phyloP scores from a whole-genome alignment of 2,113 vertebrate genomes.

The Coptodon rendalli region DNA sequence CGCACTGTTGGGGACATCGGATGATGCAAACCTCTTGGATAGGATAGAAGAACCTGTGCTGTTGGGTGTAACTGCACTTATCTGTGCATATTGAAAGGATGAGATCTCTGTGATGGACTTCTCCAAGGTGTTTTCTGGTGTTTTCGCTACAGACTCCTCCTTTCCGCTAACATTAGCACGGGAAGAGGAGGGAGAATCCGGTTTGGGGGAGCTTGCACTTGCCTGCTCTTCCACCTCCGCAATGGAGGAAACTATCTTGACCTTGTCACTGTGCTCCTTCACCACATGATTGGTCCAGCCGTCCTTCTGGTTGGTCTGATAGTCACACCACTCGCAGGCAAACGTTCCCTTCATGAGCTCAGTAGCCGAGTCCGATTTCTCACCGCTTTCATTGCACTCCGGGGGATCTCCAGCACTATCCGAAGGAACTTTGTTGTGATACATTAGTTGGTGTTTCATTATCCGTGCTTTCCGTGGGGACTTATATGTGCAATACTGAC shows the following conservation, averaged over 20 bases:
- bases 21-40: constrained; percentile 83
- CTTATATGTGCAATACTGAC: constrained; percentile 95
- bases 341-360: constrained; percentile 83
- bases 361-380: constrained; percentile 70
- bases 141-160: constrained; percentile 70
- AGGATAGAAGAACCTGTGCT: constrained; percentile 84
- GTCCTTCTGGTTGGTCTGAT: constrained; percentile 88
- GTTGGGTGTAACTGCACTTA: constrained; percentile 81
- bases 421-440: constrained; percentile 73
- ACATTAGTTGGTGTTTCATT: constrained; percentile 94
- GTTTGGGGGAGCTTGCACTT: constrained; percentile 68
- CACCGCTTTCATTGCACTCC: constrained; percentile 56
- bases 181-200: constrained; percentile 73
- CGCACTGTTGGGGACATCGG: constrained; percentile 79
- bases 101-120: constrained; percentile 76
- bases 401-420: constrained; percentile 73
- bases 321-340: constrained; percentile 95
- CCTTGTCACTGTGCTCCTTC: constrained; percentile 94
- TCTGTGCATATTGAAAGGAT: constrained; percentile 81
- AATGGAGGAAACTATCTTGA: constrained; percentile 86
- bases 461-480: constrained; percentile 89
- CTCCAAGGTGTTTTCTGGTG: constrained; percentile 70
- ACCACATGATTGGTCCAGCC: constrained; percentile 94
- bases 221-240: constrained; percentile 78
- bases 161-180: constrained; percentile 71